Evolutionary conservation across 2,888 invertebrate genomes (phyloP).

Genomic region (Eupithecia abbreviata): DNA sequence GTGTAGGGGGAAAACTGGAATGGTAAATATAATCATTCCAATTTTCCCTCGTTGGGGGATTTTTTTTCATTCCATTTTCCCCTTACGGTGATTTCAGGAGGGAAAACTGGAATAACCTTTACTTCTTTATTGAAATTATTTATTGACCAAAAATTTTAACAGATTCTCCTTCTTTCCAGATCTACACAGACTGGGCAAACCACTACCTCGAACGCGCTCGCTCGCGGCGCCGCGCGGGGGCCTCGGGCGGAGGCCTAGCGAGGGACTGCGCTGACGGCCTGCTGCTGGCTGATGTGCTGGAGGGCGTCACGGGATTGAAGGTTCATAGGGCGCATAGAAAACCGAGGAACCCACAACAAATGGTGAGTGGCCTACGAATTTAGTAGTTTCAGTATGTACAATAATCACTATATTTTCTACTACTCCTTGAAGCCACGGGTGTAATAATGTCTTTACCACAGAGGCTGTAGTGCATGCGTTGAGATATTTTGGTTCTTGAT

Average conservation of each 20-base stretch:
- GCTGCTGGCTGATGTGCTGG: conserved; percentile 95
- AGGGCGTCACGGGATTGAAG: conserved; percentile 93
- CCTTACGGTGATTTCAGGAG: too few species aligned
- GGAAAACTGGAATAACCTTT: too few species aligned
- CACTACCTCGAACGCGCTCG: conserved; percentile 97
- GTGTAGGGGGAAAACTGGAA: too few species aligned
- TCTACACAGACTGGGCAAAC: conserved; percentile 99
- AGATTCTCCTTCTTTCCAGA: conserved; percentile 84
- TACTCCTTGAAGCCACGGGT: too few species aligned
- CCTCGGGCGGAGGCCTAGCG: conserved; percentile 88
- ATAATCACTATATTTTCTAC: too few species aligned
- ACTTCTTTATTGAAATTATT: not conserved
- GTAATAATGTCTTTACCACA: too few species aligned
- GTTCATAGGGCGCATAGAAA: conserved; percentile 89
- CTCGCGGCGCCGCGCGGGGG: conserved; percentile 91
- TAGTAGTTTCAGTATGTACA: not conserved
- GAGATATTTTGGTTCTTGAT: not conserved
- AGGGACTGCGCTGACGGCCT: conserved; percentile 96
- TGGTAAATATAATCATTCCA: too few species aligned
- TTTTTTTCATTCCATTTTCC: too few species aligned
- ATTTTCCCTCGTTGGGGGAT: too few species aligned
- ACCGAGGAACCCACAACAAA: conserved; percentile 95
- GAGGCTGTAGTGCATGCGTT: too few species aligned
- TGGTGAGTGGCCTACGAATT: conserved; percentile 86
- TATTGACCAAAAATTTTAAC: not conserved